Evolutionary conservation across 2,797 vertebrate genomes (phyloP).

Genomic region (Pempheris klunzingeri): DNA sequence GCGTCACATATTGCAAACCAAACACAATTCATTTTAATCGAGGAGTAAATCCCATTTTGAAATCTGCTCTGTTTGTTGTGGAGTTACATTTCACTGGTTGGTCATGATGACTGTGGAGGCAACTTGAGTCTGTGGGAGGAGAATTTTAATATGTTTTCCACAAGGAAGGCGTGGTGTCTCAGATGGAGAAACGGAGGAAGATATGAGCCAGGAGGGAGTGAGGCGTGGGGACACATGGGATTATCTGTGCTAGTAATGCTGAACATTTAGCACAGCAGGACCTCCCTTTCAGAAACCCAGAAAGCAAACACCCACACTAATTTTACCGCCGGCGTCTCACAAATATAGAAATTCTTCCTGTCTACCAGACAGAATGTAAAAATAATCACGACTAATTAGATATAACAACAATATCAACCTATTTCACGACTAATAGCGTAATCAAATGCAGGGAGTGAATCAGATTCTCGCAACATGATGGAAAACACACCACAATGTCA

Average conservation of each 20-base stretch:
- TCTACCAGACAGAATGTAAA: constrained; percentile 21
- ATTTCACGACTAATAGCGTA: background rate
- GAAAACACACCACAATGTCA: constrained; percentile 25
- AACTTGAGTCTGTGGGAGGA: constrained; percentile 36
- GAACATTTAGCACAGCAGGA: constrained; percentile 54
- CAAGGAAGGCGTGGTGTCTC: constrained; percentile 38
- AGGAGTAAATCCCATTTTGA: constrained; percentile 39
- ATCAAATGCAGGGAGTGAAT: constrained; percentile 2
- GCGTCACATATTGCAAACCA: constrained; percentile 16
- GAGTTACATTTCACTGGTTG: constrained; percentile 27
- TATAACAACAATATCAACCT: background rate
- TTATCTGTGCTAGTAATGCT: constrained; percentile 53
- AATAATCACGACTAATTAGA: constrained; percentile 21
- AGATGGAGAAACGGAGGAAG: constrained; percentile 48
- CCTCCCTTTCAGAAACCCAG: constrained; percentile 39
- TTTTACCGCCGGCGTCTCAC: constrained; percentile 35
- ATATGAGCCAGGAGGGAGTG: constrained; percentile 43
- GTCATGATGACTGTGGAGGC: constrained; percentile 31
- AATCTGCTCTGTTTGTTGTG: constrained; percentile 29
- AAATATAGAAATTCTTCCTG: constrained; percentile 31
- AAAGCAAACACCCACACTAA: constrained; percentile 49
- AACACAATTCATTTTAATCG: constrained; percentile 25
- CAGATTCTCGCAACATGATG: background rate
- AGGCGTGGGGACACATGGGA: constrained; percentile 43
- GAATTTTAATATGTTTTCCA: constrained; percentile 40